Evolutionary conservation across 2,113 vertebrate genomes (phyloP).

Genomic region (Mus spicilegus): DNA sequence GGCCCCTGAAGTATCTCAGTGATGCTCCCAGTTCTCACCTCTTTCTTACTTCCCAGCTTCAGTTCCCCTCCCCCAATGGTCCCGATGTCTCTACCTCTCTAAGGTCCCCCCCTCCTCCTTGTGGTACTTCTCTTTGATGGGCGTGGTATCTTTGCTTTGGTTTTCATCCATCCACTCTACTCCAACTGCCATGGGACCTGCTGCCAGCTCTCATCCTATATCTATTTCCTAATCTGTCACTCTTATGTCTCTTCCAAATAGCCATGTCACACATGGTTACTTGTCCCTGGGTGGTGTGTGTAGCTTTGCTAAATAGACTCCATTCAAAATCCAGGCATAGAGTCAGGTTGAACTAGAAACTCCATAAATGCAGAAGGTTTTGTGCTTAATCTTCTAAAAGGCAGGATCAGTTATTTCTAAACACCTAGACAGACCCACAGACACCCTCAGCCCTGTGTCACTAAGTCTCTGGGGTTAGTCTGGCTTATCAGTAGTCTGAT

Average conservation of each 20-base stretch:
- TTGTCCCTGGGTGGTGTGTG: background rate
- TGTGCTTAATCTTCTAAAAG: background rate
- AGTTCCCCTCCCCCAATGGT: background rate
- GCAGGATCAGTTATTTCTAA: background rate
- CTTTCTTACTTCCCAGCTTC: background rate
- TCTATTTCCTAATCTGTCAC: background rate
- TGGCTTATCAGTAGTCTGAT: background rate
- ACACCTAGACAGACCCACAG: too few relatives aligned
- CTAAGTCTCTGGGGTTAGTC: background rate
- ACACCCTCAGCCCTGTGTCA: background rate
- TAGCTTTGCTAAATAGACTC: background rate
- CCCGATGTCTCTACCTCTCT: background rate
- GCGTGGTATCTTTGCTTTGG: background rate
- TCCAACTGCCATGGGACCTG: fast-evolving
- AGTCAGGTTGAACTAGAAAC: background rate
- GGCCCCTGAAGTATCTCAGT: background rate
- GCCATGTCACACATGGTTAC: fast-evolving
- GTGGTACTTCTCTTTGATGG: background rate
- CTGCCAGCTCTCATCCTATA: background rate
- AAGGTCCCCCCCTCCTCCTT: background rate
- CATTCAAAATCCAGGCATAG: background rate
- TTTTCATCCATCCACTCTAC: background rate
- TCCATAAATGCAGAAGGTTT: background rate
- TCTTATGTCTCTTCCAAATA: background rate
- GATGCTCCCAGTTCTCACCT: background rate